A percentile compares a stretch with the other conserved stretches of the same genome.
These are phyloP conservation scores for Echinometra lucunter DNA, from an alignment of 53 echinoderm and acorn worm species.

Conservation along the genomic window DNA sequence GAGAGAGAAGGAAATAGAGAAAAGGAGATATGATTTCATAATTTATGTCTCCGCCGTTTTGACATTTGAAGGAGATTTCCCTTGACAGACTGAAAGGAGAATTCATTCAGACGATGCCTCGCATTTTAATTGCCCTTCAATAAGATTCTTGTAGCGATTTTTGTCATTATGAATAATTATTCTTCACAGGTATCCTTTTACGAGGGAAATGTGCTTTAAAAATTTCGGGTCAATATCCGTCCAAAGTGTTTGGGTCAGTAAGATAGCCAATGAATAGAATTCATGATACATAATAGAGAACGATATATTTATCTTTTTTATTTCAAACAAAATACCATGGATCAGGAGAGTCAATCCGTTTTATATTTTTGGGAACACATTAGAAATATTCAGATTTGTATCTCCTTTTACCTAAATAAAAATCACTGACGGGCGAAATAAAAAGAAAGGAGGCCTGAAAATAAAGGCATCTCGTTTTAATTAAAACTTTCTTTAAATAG, in stretches of 20 bases:
- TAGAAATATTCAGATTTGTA: too few species aligned
- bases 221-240: too few species aligned
- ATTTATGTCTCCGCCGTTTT: conserved; percentile 20
- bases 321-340: too few species aligned
- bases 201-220: background rate
- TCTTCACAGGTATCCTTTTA: background rate
- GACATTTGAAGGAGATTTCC: background rate
- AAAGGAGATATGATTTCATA: background rate
- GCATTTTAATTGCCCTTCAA: background rate
- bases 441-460: too few species aligned
- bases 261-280: too few species aligned
- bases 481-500: background rate
- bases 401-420: too few species aligned
- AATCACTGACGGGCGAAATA: too few species aligned
- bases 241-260: too few species aligned
- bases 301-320: too few species aligned
- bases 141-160: background rate
- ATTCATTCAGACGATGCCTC: background rate
- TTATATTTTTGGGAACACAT: too few species aligned
- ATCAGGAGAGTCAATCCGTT: too few species aligned
- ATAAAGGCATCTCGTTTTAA: background rate
- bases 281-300: too few species aligned
- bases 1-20: background rate
- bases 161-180: background rate
- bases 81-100: background rate